Base-by-base conservation (phyloP, 2,797 vertebrate species). In the Phrynocephalus vlangalii region DNA sequence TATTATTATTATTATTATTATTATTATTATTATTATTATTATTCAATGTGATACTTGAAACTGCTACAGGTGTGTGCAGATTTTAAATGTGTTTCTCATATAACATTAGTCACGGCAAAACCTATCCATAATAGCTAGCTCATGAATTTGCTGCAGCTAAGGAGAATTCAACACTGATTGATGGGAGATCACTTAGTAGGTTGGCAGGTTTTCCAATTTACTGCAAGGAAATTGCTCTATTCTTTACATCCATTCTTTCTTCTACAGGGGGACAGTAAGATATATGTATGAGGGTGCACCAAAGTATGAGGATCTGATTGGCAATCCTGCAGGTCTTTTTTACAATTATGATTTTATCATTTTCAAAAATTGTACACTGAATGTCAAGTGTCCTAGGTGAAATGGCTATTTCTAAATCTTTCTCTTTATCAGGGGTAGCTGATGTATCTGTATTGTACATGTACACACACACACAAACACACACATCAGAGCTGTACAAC, bases 131-230 rank as follows among this genome's bases (percentile, higher is more conserved):
- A 98, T 97, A 96, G 97, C 98, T 97, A 97, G 96, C 95, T 96
- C 97, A 95, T 95, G 96, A 95, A 96, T 97, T 96, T 97, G 97
- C 97, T 96, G 95, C 95, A 96, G 96, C 97, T 97, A 97, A 96
- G 97, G 97, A 98, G 97, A 98, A 97, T 97, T 97, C 97, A 96
- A 96, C 96, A 87, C 95, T 98, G 98, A 99, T 98, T 98, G 97
- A 98, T 99, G 97, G 97, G 96, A 97, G 97, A 98, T 98, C 97
- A 97, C 97, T 98, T 97, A 97, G 97, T 96, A 97, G 96, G 96
- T 98, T 98, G 97, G 97, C 97, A 98, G 97, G 97, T 97, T 97
- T 98, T 98, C 98, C 97, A 97, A 98, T 99, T 99, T 98, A 96
- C 91, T 81, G 96, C 91, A 93, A 95, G 97, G 97, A 98, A 99